A percentile compares a stretch with the other conserved stretches of the same genome.
phyloP scores from a whole-genome alignment of 2,888 invertebrate species.

The Agrotis puta region DNA sequence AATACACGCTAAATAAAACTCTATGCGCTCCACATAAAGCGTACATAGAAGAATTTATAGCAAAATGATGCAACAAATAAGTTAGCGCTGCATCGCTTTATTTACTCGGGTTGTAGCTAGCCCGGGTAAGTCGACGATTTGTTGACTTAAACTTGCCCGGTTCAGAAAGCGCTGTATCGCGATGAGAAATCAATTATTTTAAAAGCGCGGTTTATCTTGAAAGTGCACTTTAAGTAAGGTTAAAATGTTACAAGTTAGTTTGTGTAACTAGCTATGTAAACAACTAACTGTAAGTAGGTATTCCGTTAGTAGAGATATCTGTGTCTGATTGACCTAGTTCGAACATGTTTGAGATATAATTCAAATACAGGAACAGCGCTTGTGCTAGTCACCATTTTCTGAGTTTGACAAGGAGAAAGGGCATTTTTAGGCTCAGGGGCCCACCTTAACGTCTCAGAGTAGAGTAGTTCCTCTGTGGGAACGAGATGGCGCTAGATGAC shows the following conservation, averaged over 20 bases:
- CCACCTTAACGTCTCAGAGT: too few species aligned
- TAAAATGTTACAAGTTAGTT: conserved; percentile 5
- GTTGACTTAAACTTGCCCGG: conserved; percentile 50
- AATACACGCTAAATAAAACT: conserved; percentile 35
- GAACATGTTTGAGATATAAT: too few species aligned
- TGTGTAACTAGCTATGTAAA: not conserved
- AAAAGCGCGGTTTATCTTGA: conserved; percentile 30
- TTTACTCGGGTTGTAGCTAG: conserved; percentile 46
- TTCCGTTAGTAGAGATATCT: not conserved
- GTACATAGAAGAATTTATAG: conserved; percentile 27
- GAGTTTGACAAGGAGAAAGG: not conserved
- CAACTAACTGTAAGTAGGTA: not conserved
- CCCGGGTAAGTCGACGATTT: conserved; percentile 53
- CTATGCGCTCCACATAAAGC: conserved; percentile 2
- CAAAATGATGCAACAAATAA: conserved; percentile 48
- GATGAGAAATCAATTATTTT: conserved; percentile 54
- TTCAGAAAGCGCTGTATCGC: conserved; percentile 18
- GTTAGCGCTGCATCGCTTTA: conserved; percentile 37
- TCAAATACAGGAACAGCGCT: too few species aligned
- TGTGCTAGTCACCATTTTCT: not conserved
- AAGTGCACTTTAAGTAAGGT: conserved; percentile 22
- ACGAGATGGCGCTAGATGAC: too few species aligned
- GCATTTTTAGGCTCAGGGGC: too few species aligned
- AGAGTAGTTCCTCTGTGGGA: too few species aligned
- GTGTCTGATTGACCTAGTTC: too few species aligned